Percentiles rank a stretch among this genome's conserved stretches.
These are phyloP conservation scores for Noctuana brunneofusca DNA, from an alignment of 2,888 invertebrate genomes.

Conservation along the genomic window DNA sequence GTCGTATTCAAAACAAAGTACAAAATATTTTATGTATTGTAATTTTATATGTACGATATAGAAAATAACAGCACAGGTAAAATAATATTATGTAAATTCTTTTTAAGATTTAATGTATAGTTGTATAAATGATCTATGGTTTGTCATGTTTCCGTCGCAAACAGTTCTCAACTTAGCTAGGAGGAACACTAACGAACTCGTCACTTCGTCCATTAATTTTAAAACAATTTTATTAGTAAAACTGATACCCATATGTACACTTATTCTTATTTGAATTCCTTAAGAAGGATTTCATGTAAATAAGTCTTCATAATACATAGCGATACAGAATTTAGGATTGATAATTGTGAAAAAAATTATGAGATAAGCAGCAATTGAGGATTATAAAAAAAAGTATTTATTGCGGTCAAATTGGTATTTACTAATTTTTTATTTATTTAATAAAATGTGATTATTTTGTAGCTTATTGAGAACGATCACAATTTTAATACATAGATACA, in stretches of 20 bases:
- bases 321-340: constrained; percentile 67
- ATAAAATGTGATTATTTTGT: constrained; percentile 55
- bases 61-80: constrained; percentile 74
- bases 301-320: constrained; percentile 69
- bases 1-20: too few relatives aligned
- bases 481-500: constrained; percentile 34
- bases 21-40: constrained; percentile 82
- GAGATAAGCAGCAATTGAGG: constrained; percentile 66
- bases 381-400: constrained; percentile 69
- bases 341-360: constrained; percentile 62
- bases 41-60: constrained; percentile 79
- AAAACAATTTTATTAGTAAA: constrained; percentile 77
- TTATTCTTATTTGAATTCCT: constrained; percentile 71
- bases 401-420: constrained; percentile 60
- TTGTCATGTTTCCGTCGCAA: constrained; percentile 81
- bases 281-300: constrained; percentile 77
- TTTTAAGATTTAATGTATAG: constrained; percentile 70
- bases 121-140: constrained; percentile 67
- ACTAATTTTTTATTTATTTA: constrained; percentile 55
- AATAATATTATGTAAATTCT: constrained; percentile 71
- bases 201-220: constrained; percentile 83
- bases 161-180: constrained; percentile 77
- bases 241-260: constrained; percentile 75
- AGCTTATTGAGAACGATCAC: constrained; percentile 34
- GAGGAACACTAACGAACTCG: constrained; percentile 81